Evolutionary conservation across 2,888 invertebrate species (phyloP).

Genomic region (Chaetogeoica ovagalla): DNA sequence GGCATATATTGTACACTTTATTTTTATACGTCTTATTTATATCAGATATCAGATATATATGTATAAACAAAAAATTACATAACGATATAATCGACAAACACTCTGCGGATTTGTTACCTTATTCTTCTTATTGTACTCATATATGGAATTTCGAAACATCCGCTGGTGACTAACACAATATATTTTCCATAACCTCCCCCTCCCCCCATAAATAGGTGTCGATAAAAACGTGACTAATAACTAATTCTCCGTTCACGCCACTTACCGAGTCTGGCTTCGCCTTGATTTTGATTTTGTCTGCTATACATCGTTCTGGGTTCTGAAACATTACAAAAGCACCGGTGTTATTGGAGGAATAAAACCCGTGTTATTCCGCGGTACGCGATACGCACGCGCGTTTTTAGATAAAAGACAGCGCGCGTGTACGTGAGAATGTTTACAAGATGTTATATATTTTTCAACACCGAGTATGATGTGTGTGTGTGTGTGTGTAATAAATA

Average conservation of each 20-base stretch:
- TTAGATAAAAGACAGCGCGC: neutral
- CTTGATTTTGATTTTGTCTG: constrained; percentile 49
- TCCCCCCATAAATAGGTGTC: too few species aligned
- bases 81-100: neutral
- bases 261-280: constrained; percentile 50
- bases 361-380: constrained; percentile 2
- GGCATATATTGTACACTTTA: too few species aligned
- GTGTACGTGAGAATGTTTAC: constrained; percentile 26
- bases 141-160: constrained; percentile 15
- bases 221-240: constrained; percentile 46
- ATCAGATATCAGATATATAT: too few species aligned
- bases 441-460: neutral
- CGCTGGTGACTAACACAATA: constrained; percentile 5
- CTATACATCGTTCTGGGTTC: constrained; percentile 44
- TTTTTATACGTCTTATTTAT: too few species aligned
- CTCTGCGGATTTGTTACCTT: neutral
- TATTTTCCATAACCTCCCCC: neutral
- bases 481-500: neutral
- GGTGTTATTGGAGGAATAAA: constrained; percentile 1
- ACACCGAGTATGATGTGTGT: neutral
- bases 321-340: constrained; percentile 26
- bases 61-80: too few species aligned
- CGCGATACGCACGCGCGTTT: neutral
- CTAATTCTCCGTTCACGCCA: neutral
- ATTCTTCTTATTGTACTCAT: neutral